phyloP scores from a whole-genome alignment of 2,113 vertebrate species.

The Centrocercus urophasianus region DNA sequence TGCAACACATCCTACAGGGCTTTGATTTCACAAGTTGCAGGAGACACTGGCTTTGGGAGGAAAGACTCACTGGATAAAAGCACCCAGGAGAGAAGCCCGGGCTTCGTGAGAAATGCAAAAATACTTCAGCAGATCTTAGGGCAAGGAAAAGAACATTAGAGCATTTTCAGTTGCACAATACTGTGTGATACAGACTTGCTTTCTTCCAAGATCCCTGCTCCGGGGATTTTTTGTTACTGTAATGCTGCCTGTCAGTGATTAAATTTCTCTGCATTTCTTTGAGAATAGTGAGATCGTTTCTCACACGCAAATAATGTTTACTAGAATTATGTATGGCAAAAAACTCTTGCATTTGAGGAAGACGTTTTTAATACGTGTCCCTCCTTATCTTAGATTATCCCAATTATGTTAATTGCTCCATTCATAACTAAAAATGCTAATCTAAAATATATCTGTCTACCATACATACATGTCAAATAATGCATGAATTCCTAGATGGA shows the following conservation, averaged over 20 bases:
- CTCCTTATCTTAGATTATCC: background rate
- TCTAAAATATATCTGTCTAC: background rate
- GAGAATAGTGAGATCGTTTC: background rate
- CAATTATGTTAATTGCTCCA: accelerated
- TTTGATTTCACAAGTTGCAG: background rate
- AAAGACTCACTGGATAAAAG: background rate
- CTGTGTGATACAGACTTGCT: background rate
- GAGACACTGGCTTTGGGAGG: no score
- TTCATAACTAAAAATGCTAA: background rate
- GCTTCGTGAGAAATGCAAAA: background rate
- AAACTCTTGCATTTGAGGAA: accelerated
- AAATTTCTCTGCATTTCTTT: background rate
- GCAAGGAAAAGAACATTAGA: background rate
- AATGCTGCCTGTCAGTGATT: background rate
- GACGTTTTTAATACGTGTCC: background rate
- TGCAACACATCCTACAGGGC: background rate
- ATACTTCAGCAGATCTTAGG: background rate
- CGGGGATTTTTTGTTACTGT: background rate
- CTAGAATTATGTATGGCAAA: accelerated
- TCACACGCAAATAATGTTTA: background rate
- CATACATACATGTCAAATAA: background rate
- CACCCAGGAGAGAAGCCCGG: background rate
- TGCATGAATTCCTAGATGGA: background rate
- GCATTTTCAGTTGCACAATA: background rate
- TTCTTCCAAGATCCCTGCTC: background rate